phyloP scores from a whole-genome alignment of 2,797 vertebrate genomes.

The Ptychadena robeensis region DNA sequence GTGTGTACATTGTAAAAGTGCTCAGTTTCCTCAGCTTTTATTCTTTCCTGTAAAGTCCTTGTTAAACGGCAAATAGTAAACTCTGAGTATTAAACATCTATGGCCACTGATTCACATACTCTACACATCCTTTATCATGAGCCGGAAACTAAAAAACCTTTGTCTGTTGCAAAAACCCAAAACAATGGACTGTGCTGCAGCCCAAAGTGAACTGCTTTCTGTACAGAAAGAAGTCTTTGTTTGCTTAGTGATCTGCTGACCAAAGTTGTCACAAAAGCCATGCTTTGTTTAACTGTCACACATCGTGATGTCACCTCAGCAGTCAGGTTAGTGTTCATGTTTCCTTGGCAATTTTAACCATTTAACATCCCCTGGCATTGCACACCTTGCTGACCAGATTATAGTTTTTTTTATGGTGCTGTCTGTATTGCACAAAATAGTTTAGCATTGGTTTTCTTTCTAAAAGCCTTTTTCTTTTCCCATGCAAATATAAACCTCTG shows the following conservation, averaged over 20 bases:
- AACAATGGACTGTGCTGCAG: slow-evolving; percentile 8
- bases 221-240: slow-evolving; percentile 33
- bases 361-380: not conserved
- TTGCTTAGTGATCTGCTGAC: slow-evolving; percentile 44
- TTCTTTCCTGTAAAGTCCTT: too few relatives aligned
- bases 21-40: too few relatives aligned
- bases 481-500: too few relatives aligned
- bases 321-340: slow-evolving; percentile 5
- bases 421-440: too few relatives aligned
- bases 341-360: slow-evolving; percentile 10
- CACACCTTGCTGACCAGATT: not conserved
- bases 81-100: not conserved
- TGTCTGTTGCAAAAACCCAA: slow-evolving; percentile 8
- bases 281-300: slow-evolving; percentile 1
- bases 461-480: too few relatives aligned
- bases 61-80: too few relatives aligned
- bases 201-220: not conserved
- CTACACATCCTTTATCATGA: not conserved
- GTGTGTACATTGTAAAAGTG: too few relatives aligned
- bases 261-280: slow-evolving; percentile 4
- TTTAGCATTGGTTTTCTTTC: too few relatives aligned
- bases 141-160: not conserved
- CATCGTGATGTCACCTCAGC: not conserved
- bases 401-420: too few relatives aligned
- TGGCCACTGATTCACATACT: not conserved